Percentiles rank a stretch among this genome's conserved stretches.
Conservation (phyloP, 2,113 vertebrate genomes). For the Phocoena phocoena region DNA sequence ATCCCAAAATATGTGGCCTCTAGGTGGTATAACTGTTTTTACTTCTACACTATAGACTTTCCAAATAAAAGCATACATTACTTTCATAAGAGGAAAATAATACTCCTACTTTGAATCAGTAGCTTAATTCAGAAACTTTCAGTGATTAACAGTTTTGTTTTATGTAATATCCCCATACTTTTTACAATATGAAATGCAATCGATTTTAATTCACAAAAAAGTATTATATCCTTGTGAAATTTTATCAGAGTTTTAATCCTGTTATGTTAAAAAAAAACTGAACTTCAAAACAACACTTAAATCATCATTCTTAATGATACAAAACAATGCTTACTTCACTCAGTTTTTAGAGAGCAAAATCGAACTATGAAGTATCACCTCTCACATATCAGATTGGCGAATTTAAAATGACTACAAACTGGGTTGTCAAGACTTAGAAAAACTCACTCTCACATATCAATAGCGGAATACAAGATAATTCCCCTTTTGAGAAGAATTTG, state of each 20-base stretch:
- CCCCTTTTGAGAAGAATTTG: neutral
- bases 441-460: neutral
- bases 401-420: neutral
- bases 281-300: neutral
- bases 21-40: neutral
- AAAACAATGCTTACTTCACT: neutral
- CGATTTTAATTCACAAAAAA: neutral
- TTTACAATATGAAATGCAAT: neutral
- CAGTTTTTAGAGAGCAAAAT: neutral
- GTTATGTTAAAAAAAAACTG: neutral
- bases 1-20: neutral
- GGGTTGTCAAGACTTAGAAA: neutral
- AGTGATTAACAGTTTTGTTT: neutral
- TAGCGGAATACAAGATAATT: constrained; percentile 20
- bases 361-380: neutral
- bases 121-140: constrained; percentile 8
- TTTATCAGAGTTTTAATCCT: neutral
- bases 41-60: neutral
- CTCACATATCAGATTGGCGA: neutral
- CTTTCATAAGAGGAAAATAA: neutral
- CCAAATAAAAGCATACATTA: neutral
- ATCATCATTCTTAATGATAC: neutral
- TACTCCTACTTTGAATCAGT: neutral
- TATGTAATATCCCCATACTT: neutral
- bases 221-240: neutral